Evolutionary conservation across 2,888 invertebrate genomes (phyloP), one percentile per base, ranked within the genome.

Genomic region (Calameuta idolon): DNA sequence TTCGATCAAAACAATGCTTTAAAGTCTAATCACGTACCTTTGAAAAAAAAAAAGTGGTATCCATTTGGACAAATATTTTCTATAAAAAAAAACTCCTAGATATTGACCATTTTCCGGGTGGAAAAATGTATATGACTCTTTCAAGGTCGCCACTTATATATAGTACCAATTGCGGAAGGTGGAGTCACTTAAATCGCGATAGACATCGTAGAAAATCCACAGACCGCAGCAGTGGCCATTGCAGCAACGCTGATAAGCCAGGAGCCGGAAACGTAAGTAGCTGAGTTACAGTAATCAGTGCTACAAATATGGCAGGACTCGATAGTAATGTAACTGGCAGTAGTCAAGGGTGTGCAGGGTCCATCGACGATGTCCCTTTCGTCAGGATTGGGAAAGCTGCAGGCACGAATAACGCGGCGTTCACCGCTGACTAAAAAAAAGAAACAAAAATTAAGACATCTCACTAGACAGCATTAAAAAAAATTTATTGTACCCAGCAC

Each of bases 281-380:
- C 90, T 23, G 89, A 88, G 79, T 90, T 90, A 81, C 90, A 90
- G 34, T 88, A 84, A 83, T 90, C 89, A 37, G 85, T 88, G 77
- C 82, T 87, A 79, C 90, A 90, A 79, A 90, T 88, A 80, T 90
- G 83, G 78, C 90, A 90, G 69, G 90, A 90, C 69, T 90, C 89
- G 77, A 89, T 79, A 31, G 84, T 82, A 40, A 80, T 85, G 75
- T 85, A 83, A 74, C 86, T 86, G 15, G 83, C 76, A n/a, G 84
- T 80, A 71, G 81, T 74, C 68, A 81, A 77, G 0, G 84, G 78
- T 40, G 87, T 85, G 81, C 90, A 90, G 30, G 86, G 84, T 30
- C 90, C 90, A 34, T 90, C 86, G 11, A 76, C 79, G 40, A 89
- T 86, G 69, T 88, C 87, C 33, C 84, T 82, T 76, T 90, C 90